Evolutionary conservation across 2,888 invertebrate genomes (phyloP).

Genomic region (Hydraecia micacea): DNA sequence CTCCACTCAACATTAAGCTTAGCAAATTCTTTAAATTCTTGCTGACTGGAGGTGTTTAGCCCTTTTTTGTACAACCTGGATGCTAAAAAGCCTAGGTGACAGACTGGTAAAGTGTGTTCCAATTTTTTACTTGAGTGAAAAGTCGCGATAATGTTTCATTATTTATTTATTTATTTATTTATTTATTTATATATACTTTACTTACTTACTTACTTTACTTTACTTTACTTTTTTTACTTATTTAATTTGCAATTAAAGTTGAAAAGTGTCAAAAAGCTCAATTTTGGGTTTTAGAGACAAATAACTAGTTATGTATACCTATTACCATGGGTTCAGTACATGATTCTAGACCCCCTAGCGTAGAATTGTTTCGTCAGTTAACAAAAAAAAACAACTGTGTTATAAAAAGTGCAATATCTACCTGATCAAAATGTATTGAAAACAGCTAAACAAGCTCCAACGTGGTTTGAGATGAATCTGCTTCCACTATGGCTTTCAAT

Average conservation of each 20-base stretch:
- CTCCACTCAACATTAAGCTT: conserved; percentile 35
- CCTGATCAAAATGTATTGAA: too few relatives aligned
- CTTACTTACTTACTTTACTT: too few relatives aligned
- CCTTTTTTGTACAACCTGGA: conserved; percentile 26
- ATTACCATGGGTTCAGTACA: neutral
- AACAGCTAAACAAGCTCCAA: too few relatives aligned
- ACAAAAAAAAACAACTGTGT: too few relatives aligned
- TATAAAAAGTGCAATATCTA: too few relatives aligned
- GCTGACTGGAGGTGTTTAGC: conserved; percentile 37
- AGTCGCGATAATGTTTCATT: neutral
- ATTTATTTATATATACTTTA: too few relatives aligned
- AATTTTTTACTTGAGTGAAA: neutral
- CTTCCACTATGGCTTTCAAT: too few relatives aligned
- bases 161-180: too few relatives aligned
- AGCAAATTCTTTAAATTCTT: conserved; percentile 44
- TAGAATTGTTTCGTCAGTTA: too few relatives aligned
- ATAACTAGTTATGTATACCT: neutral
- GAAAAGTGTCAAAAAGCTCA: too few relatives aligned
- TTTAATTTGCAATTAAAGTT: neutral
- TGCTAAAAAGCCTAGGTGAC: conserved; percentile 2
- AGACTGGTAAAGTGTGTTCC: neutral
- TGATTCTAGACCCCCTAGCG: neutral
- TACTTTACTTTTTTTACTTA: too few relatives aligned
- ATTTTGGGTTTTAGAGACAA: neutral
- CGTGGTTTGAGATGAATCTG: too few relatives aligned